Base-by-base conservation (phyloP, 2,888 invertebrate species). In the Invenusta paracnida region DNA sequence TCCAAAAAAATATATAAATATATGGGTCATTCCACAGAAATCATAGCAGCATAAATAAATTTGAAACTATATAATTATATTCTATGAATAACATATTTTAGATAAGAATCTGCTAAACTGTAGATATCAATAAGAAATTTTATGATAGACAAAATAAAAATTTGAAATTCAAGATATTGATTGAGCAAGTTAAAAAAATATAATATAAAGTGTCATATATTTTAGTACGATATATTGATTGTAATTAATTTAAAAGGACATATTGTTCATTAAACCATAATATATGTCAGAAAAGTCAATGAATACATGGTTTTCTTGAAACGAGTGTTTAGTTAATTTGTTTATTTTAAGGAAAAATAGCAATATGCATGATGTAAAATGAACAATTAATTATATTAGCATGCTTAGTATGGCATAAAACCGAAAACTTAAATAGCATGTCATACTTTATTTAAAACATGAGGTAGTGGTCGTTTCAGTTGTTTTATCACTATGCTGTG, bases 211-310 rank as follows among this genome's bases (percentile, higher is more conserved):
- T 73, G 5, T 73, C 27, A 73, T 73, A 73, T 73, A 73, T 13
- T 73, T 73, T 73, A 73, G 27, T 73, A 73, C 2, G 5, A 73
- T 73, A 73, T 73, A 73, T 73, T 73, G 73, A 73, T 73, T 73
- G 73, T 73, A 73, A 73, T 73, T 73, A 25, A 73, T 73, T 73
- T 23, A 73, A 73, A 73, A 23, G 17, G 23, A 73, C 2, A 73
- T 13, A 5, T 73, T 73, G 23, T 73, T 25, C 23, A 23, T 73
- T n/a, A 13, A 73, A 73, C 73, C 73, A 73, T 73, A n/a, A 73
- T 23, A 5, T n/a, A n/a, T 73, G 5, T 23, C 17, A 73, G 5
- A 48, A 48, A 5, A 5, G 5, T 73, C 23, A 48, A 48, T 48
- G 48, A n/a, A n/a, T 48, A 48, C 17, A 17, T 48, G 48, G 48